A percentile compares a stretch with the other conserved stretches of the same genome.
phyloP scores from a whole-genome alignment of 2,113 vertebrate species.

The Corvus hawaiiensis region DNA sequence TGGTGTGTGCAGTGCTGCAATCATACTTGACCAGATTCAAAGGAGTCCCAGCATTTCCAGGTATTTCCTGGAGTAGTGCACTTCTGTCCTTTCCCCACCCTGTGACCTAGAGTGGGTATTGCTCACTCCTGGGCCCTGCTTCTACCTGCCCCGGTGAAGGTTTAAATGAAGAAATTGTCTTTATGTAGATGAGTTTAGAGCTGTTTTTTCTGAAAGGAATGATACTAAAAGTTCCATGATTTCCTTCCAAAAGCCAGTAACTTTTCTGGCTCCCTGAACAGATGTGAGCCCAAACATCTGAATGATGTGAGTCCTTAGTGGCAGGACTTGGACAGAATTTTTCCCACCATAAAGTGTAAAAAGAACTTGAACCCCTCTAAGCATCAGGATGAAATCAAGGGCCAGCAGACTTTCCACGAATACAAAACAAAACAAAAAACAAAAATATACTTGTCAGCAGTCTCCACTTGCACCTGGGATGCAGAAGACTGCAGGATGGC shows the following conservation, averaged over 20 bases:
- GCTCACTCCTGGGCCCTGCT: constrained; percentile 35
- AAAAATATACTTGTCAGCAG: neutral
- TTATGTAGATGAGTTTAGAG: neutral
- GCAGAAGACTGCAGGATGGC: neutral
- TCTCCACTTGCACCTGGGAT: neutral
- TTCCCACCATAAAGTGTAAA: neutral
- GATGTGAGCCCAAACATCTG: neutral
- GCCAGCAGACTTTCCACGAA: neutral
- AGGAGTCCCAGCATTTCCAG: constrained; percentile 33
- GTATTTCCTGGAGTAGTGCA: constrained; percentile 40
- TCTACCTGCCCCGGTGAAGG: neutral
- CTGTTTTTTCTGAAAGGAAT: neutral
- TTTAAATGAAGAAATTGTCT: constrained; percentile 6
- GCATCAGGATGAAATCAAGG: neutral
- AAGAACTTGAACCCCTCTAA: neutral
- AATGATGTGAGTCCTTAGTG: neutral
- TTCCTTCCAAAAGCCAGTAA: neutral
- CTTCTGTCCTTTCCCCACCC: constrained; percentile 21
- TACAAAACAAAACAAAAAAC: neutral
- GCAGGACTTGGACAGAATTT: neutral
- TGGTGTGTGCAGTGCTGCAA: neutral
- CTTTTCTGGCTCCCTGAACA: neutral
- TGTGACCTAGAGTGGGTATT: neutral
- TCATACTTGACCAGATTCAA: neutral
- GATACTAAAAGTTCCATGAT: neutral